Evolutionary conservation across 1,140 invertebrate species (phyloP).

Genomic region (Gryllus bimaculatus): DNA sequence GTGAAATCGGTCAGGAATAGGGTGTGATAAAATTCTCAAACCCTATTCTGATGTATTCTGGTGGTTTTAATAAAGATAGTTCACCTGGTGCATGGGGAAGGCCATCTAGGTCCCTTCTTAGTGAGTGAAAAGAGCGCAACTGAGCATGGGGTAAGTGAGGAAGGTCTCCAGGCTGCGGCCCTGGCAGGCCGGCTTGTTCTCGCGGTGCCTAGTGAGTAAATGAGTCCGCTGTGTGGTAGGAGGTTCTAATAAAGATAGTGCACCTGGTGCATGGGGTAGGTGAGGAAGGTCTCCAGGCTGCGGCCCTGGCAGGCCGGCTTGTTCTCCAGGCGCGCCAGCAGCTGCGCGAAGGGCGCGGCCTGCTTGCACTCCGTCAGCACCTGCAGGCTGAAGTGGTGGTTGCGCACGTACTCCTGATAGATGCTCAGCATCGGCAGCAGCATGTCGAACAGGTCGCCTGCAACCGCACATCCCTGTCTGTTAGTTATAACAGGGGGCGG

Average conservation of each 20-base stretch:
- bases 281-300: conserved; percentile 81
- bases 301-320: conserved; percentile 77
- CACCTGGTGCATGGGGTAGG: conserved; percentile 93
- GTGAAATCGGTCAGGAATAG: no score
- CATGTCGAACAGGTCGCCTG: conserved; percentile 91
- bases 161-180: conserved; percentile 80
- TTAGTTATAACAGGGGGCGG: background rate
- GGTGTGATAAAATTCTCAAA: no score
- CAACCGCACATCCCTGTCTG: conserved; percentile 26
- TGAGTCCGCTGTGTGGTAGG: no score
- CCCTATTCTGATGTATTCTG: no score
- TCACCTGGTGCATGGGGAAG: no score
- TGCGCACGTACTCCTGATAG: conserved; percentile 90
- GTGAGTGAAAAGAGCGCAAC: no score
- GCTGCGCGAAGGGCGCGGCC: conserved; percentile 62
- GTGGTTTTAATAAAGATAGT: no score
- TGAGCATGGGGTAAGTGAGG: conserved; percentile 22
- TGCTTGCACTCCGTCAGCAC: conserved; percentile 91
- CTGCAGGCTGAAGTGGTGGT: conserved; percentile 90
- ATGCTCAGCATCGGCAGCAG: conserved; percentile 86
- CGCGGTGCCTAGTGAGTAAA: no score
- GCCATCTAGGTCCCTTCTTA: no score
- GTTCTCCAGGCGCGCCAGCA: conserved; percentile 75
- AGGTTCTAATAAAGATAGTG: no score
- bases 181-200: conserved; percentile 78